These are phyloP conservation scores for Eustalomyia histrio DNA, from an alignment of 2,888 invertebrate genomes.

Conservation along the genomic window DNA sequence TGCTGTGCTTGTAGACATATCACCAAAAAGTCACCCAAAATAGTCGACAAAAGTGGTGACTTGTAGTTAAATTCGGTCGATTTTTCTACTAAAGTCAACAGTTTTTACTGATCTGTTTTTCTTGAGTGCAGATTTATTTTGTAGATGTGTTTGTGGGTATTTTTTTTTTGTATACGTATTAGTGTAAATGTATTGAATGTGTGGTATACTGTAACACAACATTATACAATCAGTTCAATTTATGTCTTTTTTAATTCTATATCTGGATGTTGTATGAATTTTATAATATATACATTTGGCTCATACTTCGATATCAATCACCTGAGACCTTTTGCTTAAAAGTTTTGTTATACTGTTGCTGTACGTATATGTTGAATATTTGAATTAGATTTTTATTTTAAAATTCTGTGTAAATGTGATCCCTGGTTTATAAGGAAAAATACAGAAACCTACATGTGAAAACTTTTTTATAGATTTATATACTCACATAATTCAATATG, in stretches of 20 bases:
- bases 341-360: not conserved
- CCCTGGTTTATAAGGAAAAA: not conserved
- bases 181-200: not conserved
- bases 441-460: not conserved
- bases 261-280: not conserved
- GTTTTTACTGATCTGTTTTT: no score
- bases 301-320: constrained; percentile 17
- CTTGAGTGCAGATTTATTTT: no score
- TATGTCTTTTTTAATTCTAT: not conserved
- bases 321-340: constrained; percentile 11
- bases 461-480: not conserved
- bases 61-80: no score
- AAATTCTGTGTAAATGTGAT: constrained; percentile 9
- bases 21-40: no score
- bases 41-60: no score
- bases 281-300: constrained; percentile 1
- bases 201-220: not conserved
- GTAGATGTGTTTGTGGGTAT: not conserved
- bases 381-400: constrained; percentile 21
- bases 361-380: not conserved
- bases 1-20: no score
- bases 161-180: not conserved
- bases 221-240: not conserved
- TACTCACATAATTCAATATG: constrained; percentile 2
- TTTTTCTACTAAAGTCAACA: no score